A percentile compares a stretch with the other conserved stretches of the same genome.
These are phyloP conservation scores for Galagoides demidoff DNA, from an alignment of 2,797 vertebrate species.

Conservation along the genomic window DNA sequence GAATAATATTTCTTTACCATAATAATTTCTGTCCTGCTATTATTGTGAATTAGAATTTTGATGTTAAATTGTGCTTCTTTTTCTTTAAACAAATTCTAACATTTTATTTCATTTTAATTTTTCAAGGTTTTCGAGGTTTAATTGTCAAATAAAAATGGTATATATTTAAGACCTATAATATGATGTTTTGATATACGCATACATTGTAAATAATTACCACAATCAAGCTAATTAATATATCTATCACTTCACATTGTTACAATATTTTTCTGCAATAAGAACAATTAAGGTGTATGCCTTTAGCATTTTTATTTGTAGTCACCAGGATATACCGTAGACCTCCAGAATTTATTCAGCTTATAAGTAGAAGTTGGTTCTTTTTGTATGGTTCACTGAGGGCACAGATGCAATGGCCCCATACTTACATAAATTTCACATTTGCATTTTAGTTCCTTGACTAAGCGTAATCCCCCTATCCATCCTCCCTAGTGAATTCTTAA, in stretches of 20 bases:
- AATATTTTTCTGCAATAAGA: not conserved
- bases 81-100: not conserved
- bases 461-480: constrained; percentile 77
- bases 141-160: not conserved
- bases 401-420: constrained; percentile 74
- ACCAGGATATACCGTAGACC: not conserved
- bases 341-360: not conserved
- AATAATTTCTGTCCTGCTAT: constrained; percentile 28
- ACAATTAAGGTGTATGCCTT: not conserved
- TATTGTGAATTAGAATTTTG: not conserved
- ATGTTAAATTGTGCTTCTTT: constrained; percentile 14
- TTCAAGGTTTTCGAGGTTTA: not conserved
- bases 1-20: rapidly evolving
- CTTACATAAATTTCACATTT: constrained; percentile 74
- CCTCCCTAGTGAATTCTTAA: constrained; percentile 84
- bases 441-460: constrained; percentile 81
- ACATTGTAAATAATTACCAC: not conserved
- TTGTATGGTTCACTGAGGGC: constrained; percentile 61
- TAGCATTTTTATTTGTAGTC: not conserved
- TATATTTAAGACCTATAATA: not conserved
- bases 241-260: not conserved
- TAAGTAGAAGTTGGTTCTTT: constrained; percentile 55
- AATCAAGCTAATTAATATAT: constrained; percentile 1
- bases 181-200: not conserved
- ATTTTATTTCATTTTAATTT: not conserved